Evolutionary conservation across 2,888 invertebrate genomes (phyloP).

Genomic region (Orthosia gothica): DNA sequence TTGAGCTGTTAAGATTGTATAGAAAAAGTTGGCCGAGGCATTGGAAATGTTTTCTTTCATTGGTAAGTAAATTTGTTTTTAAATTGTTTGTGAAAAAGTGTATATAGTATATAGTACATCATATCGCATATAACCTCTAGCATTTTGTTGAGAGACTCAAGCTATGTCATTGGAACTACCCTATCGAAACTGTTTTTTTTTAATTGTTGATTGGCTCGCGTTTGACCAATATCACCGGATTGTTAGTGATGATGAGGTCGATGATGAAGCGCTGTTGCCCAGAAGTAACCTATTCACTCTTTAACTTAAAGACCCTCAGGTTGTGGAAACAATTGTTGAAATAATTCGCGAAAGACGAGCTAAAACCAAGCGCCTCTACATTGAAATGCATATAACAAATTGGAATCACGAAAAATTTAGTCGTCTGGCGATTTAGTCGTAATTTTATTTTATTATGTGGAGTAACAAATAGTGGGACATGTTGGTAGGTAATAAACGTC

Average conservation of each 20-base stretch:
- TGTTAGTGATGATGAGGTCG: too few species aligned
- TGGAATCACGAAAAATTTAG: slow-evolving; percentile 54
- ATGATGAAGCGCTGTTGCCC: too few species aligned
- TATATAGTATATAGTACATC: background rate
- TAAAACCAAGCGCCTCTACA: slow-evolving; percentile 13
- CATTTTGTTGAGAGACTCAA: background rate
- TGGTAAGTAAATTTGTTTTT: too few species aligned
- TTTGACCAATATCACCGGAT: too few species aligned
- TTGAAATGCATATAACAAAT: slow-evolving; percentile 41
- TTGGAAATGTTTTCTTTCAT: too few species aligned
- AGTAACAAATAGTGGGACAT: slow-evolving; percentile 68
- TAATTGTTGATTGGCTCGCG: too few species aligned
- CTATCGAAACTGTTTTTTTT: background rate
- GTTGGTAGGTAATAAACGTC: slow-evolving; percentile 71
- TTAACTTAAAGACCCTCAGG: too few species aligned
- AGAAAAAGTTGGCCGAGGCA: too few species aligned
- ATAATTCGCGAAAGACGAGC: background rate
- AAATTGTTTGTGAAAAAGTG: too few species aligned
- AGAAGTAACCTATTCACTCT: too few species aligned
- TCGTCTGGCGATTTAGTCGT: slow-evolving; percentile 58
- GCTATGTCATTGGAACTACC: background rate
- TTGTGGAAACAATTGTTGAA: too few species aligned
- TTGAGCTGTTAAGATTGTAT: too few species aligned
- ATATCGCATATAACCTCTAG: background rate
- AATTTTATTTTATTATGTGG: slow-evolving; percentile 66